Percentiles rank a stretch among this genome's conserved stretches.
Evolutionary conservation across 2,888 invertebrate species (phyloP).

Genomic region (Beris chalybata): DNA sequence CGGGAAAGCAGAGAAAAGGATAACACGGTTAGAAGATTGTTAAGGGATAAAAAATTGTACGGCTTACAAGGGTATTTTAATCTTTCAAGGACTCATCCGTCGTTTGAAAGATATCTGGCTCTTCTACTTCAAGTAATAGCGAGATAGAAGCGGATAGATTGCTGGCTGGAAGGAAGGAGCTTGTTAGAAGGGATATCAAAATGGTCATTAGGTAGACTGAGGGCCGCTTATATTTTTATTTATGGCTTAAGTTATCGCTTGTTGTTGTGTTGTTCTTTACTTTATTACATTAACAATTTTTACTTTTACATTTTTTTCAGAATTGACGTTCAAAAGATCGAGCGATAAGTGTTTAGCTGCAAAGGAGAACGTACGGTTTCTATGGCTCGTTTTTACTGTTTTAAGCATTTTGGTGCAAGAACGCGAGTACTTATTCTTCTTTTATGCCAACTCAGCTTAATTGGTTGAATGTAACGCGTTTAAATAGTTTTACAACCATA

Average conservation of each 20-base stretch:
- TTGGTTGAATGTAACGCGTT: too few relatives aligned
- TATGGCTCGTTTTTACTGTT: too few relatives aligned
- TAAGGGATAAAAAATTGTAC: conserved; percentile 11
- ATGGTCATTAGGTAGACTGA: conserved; percentile 1
- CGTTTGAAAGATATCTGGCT: neutral
- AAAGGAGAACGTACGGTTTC: conserved; percentile 10
- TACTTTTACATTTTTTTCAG: neutral
- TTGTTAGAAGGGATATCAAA: conserved; percentile 4
- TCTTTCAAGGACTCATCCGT: neutral
- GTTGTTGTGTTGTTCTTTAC: neutral
- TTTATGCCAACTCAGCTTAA: too few relatives aligned
- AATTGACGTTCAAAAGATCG: neutral
- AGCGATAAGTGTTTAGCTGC: conserved; percentile 19
- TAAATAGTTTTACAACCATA: too few relatives aligned
- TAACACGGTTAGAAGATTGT: neutral
- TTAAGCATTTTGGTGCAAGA: too few relatives aligned
- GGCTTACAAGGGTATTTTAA: conserved; percentile 2
- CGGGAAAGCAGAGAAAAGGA: too few relatives aligned
- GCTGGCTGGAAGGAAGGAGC: neutral
- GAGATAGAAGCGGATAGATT: neutral
- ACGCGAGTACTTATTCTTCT: too few relatives aligned
- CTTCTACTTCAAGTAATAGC: neutral
- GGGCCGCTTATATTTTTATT: conserved; percentile 24
- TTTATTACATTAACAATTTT: neutral
- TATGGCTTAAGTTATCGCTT: conserved; percentile 18